Conservation (phyloP, 2,888 invertebrate species). For the Agrypnus murinus region DNA sequence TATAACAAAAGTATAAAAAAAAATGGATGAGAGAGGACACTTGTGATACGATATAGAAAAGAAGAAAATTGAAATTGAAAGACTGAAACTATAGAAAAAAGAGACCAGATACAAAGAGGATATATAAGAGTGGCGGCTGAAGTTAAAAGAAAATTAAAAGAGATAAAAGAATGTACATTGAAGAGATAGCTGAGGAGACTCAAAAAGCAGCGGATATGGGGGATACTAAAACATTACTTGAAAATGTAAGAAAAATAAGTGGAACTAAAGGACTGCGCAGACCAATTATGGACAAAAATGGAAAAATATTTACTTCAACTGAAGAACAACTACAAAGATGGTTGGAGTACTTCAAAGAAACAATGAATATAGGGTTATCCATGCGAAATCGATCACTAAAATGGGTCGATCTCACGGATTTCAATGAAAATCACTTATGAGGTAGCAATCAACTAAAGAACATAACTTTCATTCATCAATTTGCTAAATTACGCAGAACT, state of each 20-base stretch:
- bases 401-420: no score
- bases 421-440: no score
- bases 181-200: background rate
- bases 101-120: background rate
- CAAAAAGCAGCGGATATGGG: background rate
- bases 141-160: constrained; percentile 1
- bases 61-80: background rate
- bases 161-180: background rate
- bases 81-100: no score
- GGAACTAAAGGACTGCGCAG: no score
- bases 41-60: no score
- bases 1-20: background rate
- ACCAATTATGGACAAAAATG: constrained; percentile 1
- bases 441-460: no score
- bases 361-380: background rate
- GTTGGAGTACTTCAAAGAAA: background rate
- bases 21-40: background rate
- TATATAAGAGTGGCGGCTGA: background rate
- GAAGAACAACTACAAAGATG: constrained; percentile 1
- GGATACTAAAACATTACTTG: constrained; percentile 1
- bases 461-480: no score
- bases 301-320: background rate
- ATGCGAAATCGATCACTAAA: no score
- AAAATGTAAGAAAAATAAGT: background rate
- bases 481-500: no score